Percentiles rank a stretch among this genome's conserved stretches.
Evolutionary conservation across 1,140 invertebrate genomes (phyloP).

Genomic region (Drosophila mauritiana): DNA sequence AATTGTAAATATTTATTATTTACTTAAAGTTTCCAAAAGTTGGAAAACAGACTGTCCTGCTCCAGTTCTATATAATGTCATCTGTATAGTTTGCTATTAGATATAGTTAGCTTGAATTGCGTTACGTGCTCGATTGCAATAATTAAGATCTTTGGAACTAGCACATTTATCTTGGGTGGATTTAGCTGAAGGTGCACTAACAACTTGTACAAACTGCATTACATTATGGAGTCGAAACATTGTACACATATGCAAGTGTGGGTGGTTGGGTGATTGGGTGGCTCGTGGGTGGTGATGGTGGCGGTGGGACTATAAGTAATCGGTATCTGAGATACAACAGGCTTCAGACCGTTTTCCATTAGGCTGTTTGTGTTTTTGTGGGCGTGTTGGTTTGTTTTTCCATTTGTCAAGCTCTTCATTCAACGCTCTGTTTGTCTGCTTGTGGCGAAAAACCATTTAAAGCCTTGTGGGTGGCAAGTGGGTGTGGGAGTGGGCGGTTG

Average conservation of each 20-base stretch:
- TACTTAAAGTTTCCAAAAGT: background rate
- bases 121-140: constrained; percentile 10
- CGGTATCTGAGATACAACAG: constrained; percentile 11
- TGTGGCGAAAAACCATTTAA: constrained; percentile 62
- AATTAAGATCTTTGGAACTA: constrained; percentile 9
- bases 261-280: background rate
- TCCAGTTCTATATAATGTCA: background rate
- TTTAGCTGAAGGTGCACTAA: constrained; percentile 44
- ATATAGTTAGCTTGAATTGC: constrained; percentile 1
- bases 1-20: too few relatives aligned
- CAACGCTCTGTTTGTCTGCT: constrained; percentile 51
- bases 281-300: background rate
- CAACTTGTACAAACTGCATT: constrained; percentile 50
- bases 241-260: constrained; percentile 29
- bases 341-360: constrained; percentile 18
- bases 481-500: constrained; percentile 3
- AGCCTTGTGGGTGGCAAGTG: constrained; percentile 35
- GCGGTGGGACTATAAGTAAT: background rate
- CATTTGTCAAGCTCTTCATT: constrained; percentile 52
- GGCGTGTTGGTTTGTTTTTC: constrained; percentile 31
- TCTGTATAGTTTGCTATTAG: background rate
- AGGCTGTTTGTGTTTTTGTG: constrained; percentile 8
- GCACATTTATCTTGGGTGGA: constrained; percentile 12
- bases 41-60: background rate
- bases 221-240: constrained; percentile 38